These are phyloP conservation scores for Phasia obesa DNA, from an alignment of 2,888 invertebrate species.

Conservation along the genomic window DNA sequence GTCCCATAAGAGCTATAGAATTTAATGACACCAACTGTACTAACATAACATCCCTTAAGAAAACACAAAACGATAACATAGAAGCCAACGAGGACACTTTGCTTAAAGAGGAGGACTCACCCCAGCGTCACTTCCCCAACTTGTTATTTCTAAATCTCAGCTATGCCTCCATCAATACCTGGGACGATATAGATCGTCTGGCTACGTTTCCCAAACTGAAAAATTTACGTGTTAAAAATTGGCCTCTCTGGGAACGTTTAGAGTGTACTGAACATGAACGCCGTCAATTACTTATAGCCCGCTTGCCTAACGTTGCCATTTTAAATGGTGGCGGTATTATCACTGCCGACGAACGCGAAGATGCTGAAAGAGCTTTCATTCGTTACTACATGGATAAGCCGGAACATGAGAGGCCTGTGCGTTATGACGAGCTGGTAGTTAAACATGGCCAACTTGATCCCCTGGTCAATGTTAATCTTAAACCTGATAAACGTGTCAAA, in stretches of 20 bases:
- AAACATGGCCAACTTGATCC: slow-evolving; percentile 96
- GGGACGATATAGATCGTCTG: slow-evolving; percentile 95
- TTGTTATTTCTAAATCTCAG: slow-evolving; percentile 92
- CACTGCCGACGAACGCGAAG: slow-evolving; percentile 92
- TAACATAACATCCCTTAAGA: slow-evolving; percentile 42
- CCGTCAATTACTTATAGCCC: slow-evolving; percentile 92
- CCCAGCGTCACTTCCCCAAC: slow-evolving; percentile 82
- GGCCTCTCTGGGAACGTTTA: slow-evolving; percentile 89
- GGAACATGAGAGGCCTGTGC: slow-evolving; percentile 90
- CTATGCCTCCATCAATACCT: slow-evolving; percentile 90
- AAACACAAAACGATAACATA: slow-evolving; percentile 61
- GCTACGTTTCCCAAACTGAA: slow-evolving; percentile 91
- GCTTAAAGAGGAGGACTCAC: slow-evolving; percentile 83
- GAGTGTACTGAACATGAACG: slow-evolving; percentile 95
- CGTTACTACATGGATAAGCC: slow-evolving; percentile 95
- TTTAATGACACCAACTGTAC: slow-evolving; percentile 28
- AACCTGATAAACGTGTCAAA: slow-evolving; percentile 93
- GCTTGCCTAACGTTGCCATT: slow-evolving; percentile 92
- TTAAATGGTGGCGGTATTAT: slow-evolving; percentile 95
- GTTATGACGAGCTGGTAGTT: slow-evolving; percentile 89
- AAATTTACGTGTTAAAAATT: slow-evolving; percentile 89
- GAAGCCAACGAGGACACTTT: slow-evolving; percentile 82
- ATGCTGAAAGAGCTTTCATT: slow-evolving; percentile 96
- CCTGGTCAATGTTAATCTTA: slow-evolving; percentile 92
- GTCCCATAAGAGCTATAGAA: slow-evolving; percentile 86